Evolutionary conservation across 1,140 invertebrate species (phyloP), one percentile per base, ranked within the genome.

Genomic region (Cyphomyrmex costatus): DNA sequence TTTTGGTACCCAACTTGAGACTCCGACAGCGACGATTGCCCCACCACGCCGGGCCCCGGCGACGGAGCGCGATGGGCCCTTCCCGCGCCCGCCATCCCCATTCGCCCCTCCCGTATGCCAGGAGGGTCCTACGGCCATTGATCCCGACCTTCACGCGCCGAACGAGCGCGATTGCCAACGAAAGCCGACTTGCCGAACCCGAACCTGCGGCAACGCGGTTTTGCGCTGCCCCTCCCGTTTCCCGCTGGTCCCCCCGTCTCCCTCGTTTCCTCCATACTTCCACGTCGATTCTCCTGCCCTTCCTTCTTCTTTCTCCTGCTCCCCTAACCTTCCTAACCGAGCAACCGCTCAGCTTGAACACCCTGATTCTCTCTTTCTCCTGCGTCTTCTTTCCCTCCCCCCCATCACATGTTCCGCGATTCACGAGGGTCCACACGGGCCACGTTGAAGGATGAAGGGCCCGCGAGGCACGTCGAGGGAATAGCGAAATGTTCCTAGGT

Each of bases 111-210:
- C 74, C 86, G 82, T 91, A 86, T 88, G 86, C 65, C 92, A 92
- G 93, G 94, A 92, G 94, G 94, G 94, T 94, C 94, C 94, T 95
- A 94, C 94, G 94, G 94, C 94, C 94, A 93, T 95, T 95, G 94
- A 95, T 95, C 94, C 94, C 94, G 94, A 95, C 94, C 94, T 95
- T 95, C 94, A 94, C 94, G 93, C 94, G 94, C 94, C 93, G 93
- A 94, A 95, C 94, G 92, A 93, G 87, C 93, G 93, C 94, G 94
- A 94, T 95, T 92, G 94, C 93, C 92, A 93, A 94, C 93, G 93
- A 94, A 94, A 94, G 93, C 92, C 91, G 84, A 91, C 89, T 91
- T 91, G 91, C 91, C 91, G 91, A 92, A 92, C 92, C 92, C 91
- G 91, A 92, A 92, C 88, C 88, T 92, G 87, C 88, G 88, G 89